Conservation (phyloP, 2,888 invertebrate genomes). For the Eupelmus urozonus region DNA sequence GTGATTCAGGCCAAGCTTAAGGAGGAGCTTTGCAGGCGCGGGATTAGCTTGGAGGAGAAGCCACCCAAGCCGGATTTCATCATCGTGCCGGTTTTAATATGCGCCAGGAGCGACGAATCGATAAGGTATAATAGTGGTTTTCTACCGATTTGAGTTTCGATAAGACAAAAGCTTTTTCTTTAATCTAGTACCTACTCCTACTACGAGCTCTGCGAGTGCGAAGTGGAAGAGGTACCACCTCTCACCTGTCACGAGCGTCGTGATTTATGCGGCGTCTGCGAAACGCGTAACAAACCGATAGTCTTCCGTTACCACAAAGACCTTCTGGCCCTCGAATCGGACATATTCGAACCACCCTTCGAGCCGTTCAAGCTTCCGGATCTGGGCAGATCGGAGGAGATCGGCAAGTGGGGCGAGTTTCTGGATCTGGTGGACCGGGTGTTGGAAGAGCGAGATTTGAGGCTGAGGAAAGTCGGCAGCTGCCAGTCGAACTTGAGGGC, state of each 20-base stretch:
- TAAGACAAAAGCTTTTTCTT: no score
- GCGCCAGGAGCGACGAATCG: neutral
- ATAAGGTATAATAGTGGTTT: conserved; percentile 6
- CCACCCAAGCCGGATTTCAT: conserved; percentile 6
- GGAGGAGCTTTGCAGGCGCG: neutral
- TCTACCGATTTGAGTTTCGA: no score
- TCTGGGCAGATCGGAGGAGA: conserved; percentile 60
- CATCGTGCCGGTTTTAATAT: conserved; percentile 37
- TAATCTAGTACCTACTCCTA: no score
- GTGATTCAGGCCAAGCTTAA: conserved; percentile 13
- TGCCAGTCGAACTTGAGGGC: no score
- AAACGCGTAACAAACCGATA: neutral
- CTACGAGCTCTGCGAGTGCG: neutral
- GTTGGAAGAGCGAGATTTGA: conserved; percentile 42
- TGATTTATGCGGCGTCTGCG: neutral
- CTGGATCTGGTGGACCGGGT: conserved; percentile 58
- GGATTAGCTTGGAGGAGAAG: neutral
- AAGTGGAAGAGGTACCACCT: neutral
- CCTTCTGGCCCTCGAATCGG: neutral
- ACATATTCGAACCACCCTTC: neutral
- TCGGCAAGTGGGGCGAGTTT: conserved; percentile 63
- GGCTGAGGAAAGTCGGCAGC: neutral
- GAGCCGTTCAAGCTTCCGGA: conserved; percentile 57
- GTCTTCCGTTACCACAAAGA: conserved; percentile 38
- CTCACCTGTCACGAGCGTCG: neutral